Percentiles rank a stretch among this genome's conserved stretches.
phyloP scores from a whole-genome alignment of 2,797 vertebrate species.

The Gorsachius magnificus region DNA sequence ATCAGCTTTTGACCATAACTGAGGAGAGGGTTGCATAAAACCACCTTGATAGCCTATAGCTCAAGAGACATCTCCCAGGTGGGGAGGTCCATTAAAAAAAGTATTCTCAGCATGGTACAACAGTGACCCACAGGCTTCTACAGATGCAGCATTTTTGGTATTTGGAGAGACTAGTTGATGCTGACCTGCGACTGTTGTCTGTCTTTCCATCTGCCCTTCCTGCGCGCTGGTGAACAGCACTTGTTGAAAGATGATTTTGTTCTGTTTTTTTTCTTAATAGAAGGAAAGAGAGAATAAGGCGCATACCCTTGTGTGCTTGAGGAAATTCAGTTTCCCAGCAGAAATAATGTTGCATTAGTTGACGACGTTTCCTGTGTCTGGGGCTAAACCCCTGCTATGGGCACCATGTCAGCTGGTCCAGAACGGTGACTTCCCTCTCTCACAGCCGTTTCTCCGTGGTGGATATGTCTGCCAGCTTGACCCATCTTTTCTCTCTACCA shows the following conservation, averaged over 20 bases:
- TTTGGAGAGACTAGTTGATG: neutral
- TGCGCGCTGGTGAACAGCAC: neutral
- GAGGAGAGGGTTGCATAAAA: neutral
- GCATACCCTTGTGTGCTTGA: neutral
- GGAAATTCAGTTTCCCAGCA: neutral
- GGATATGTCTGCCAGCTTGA: neutral
- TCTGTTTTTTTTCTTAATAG: neutral
- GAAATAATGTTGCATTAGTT: neutral
- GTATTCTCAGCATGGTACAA: neutral
- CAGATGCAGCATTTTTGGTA: neutral
- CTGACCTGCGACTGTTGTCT: neutral
- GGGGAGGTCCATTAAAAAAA: neutral
- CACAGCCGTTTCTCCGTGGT: neutral
- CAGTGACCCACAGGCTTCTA: neutral
- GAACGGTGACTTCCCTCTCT: neutral
- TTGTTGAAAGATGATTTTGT: neutral
- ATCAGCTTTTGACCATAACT: neutral
- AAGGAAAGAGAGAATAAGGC: neutral
- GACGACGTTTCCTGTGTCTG: neutral
- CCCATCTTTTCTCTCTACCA: neutral
- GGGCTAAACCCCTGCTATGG: neutral
- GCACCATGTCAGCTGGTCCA: neutral
- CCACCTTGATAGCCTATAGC: neutral
- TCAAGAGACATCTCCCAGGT: neutral
- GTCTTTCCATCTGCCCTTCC: neutral